A percentile compares a stretch with the other conserved stretches of the same genome.
phyloP scores from a whole-genome alignment of 2,113 vertebrate species.

The Zosterops pallidus region DNA sequence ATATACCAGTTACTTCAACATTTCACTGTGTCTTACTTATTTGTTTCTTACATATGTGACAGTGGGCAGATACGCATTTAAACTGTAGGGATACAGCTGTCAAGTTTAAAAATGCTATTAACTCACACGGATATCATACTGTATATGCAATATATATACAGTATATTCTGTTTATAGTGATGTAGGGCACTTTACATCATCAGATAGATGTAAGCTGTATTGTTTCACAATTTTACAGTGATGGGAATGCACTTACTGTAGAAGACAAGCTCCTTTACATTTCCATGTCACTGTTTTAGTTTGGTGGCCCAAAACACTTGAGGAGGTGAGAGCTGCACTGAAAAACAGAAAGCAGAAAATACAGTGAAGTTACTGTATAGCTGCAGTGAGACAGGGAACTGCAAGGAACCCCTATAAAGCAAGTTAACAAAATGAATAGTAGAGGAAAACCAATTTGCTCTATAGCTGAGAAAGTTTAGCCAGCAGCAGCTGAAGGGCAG shows the following conservation, averaged over 20 bases:
- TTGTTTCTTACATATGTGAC: not conserved
- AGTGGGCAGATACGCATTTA: not conserved
- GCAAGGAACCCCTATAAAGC: not conserved
- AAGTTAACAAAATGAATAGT: not conserved
- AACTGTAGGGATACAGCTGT: not conserved
- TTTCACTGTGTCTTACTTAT: not conserved
- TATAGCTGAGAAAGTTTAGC: not conserved
- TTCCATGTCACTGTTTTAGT: not conserved
- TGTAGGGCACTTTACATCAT: not conserved
- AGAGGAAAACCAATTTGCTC: not conserved
- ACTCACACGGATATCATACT: not conserved
- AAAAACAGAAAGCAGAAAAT: constrained; percentile 13
- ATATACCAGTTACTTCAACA: not conserved
- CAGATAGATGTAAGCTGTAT: not conserved
- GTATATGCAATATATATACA: not conserved
- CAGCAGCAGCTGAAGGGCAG: not conserved
- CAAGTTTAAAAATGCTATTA: not conserved
- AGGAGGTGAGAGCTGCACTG: not conserved
- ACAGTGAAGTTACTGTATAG: not conserved
- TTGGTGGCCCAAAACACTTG: not conserved
- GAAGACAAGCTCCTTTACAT: not conserved
- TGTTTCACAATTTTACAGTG: not conserved
- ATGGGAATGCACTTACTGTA: not conserved
- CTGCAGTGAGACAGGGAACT: not conserved
- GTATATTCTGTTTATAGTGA: not conserved